A percentile compares a stretch with the other conserved stretches of the same genome.
phyloP scores from a whole-genome alignment of 92 coral and sea anemone genomes.

The Phymanthus crucifer region DNA sequence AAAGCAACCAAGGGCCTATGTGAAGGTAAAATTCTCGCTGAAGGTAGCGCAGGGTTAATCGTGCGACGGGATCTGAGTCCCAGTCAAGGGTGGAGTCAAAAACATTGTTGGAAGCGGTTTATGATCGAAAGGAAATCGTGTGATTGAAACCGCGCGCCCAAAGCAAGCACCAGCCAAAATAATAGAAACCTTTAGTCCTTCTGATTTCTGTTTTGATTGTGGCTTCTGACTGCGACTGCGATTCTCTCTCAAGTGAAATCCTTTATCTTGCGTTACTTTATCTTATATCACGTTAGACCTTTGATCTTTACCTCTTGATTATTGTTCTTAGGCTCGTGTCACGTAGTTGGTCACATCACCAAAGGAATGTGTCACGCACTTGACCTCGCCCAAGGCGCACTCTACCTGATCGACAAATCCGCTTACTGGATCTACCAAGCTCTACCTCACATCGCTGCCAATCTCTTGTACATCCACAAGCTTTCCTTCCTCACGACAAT shows the following conservation, averaged over 20 bases:
- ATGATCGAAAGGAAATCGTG: no score
- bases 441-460: constrained; percentile 43
- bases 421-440: constrained; percentile 83
- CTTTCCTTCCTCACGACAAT: constrained; percentile 59
- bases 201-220: no score
- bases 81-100: no score
- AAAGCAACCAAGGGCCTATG: constrained; percentile 42
- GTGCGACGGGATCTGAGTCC: no score
- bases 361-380: constrained; percentile 73
- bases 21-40: constrained; percentile 43
- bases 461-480: constrained; percentile 60
- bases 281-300: no score
- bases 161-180: no score
- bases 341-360: constrained; percentile 63
- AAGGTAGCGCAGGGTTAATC: neutral
- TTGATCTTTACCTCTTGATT: neutral
- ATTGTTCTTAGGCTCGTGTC: constrained; percentile 55
- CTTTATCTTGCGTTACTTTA: no score
- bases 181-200: no score
- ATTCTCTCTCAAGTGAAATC: no score
- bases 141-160: no score
- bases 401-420: constrained; percentile 58
- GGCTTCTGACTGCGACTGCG: no score
- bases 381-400: constrained; percentile 63
- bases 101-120: no score